Evolutionary conservation across 92 coral and sea anemone species (phyloP), one percentile per base, ranked within the genome.

Genomic region (Chrysogorgia sp.): DNA sequence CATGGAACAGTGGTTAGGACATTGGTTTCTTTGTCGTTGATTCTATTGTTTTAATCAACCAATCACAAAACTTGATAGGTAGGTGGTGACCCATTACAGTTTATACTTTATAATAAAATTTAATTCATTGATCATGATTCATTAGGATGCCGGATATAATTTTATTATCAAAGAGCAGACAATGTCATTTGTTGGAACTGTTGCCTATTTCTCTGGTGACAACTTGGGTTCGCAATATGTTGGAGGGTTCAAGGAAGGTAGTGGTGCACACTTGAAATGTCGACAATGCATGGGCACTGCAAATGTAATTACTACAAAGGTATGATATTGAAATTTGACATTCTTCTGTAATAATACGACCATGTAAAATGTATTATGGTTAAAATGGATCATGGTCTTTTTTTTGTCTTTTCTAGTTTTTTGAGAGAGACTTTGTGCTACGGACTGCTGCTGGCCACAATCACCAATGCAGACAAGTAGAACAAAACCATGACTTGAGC

Each of bases 201-300:
- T 43, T 43, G 50, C 17, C 17, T 17, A 8, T 8, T 9, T 43
- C 50, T 43, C 50, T 43, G n/a, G n/a, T n/a, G n/a, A n/a, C n/a
- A n/a, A n/a, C n/a, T n/a, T n/a, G n/a, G n/a, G n/a, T n/a, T n/a
- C 50, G 10, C 71, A 68, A 62, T n/a, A 28, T 32, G 49, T 33
- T 64, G 71, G 71, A 3, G 1, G 49, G 8, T 33, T 64, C 34
- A 63, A 63, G 47, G 70, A 63, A 63, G 70, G 70, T 34, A 29
- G 41, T 24, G 70, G 70, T 31, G 70, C 70, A 30, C 12, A 15
- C 47, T 37, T 63, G 5, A 63, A 63, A 17, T 63, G 63, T 21
- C 9, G 17, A 23, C 63, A 56, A 8, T 56, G 63, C 24, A 10
- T 56, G 63, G 63, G 63, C 7, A 23, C 9, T 14, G 7, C 63